A percentile compares a stretch with the other conserved stretches of the same genome.
These are phyloP conservation scores for Bos javanicus DNA, from an alignment of 2,113 vertebrate genomes.

Conservation along the genomic window DNA sequence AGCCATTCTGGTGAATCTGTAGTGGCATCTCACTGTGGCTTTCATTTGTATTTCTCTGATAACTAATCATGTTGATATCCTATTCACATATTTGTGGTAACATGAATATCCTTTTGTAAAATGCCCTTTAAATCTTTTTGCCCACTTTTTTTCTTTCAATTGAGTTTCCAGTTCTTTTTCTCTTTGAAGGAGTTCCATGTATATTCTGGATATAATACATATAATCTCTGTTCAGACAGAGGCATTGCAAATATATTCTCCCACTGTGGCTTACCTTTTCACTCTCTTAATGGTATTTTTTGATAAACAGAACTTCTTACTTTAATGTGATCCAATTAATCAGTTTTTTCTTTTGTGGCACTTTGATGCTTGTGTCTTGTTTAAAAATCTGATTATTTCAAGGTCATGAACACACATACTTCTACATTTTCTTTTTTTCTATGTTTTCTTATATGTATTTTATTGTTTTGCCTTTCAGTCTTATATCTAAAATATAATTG, in stretches of 20 bases:
- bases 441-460: background rate
- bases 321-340: constrained; percentile 2
- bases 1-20: background rate
- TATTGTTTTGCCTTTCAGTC: constrained; percentile 20
- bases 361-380: background rate
- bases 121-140: background rate
- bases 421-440: background rate
- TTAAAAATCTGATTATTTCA: background rate
- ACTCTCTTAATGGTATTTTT: background rate
- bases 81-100: background rate
- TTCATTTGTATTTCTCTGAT: constrained; percentile 10
- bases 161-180: background rate
- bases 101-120: background rate
- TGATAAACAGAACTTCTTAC: background rate
- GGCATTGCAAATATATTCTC: background rate
- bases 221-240: background rate
- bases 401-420: background rate
- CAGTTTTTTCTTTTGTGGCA: background rate
- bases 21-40: background rate
- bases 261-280: background rate
- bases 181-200: background rate
- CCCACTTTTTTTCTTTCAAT: background rate
- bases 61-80: background rate
- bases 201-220: background rate
- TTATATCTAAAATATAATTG: background rate